These are phyloP conservation scores for Gnatocerus cornutus DNA, from an alignment of 2,888 invertebrate genomes.

Conservation along the genomic window DNA sequence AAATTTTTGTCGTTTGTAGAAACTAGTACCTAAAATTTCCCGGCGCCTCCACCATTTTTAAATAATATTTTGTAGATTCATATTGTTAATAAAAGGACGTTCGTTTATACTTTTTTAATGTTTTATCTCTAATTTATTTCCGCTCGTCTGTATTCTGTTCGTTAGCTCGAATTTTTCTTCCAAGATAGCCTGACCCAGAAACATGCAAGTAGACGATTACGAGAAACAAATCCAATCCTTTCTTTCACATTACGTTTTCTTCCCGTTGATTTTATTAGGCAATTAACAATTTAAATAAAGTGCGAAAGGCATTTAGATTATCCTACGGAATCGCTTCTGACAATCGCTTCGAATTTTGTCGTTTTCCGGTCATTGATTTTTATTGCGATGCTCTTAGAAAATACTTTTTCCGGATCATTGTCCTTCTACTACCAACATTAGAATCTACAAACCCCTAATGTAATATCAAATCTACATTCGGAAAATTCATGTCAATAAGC, in stretches of 20 bases:
- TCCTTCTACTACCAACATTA: neutral
- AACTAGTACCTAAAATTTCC: neutral
- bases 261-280: conserved; percentile 3
- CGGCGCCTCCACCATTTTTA: conserved; percentile 16
- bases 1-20: neutral
- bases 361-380: conserved; percentile 10
- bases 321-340: neutral
- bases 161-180: too few species aligned
- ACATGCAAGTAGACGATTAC: too few species aligned
- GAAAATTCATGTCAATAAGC: neutral
- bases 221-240: too few species aligned
- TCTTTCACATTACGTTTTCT: neutral
- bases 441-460: neutral
- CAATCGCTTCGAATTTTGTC: conserved; percentile 7
- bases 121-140: too few species aligned
- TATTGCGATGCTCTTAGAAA: neutral
- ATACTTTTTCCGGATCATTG: conserved; percentile 8
- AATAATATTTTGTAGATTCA: neutral
- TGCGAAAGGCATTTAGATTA: conserved; percentile 3
- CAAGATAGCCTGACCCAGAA: too few species aligned
- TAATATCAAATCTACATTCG: too few species aligned
- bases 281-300: conserved; percentile 7
- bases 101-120: too few species aligned
- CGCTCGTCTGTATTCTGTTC: too few species aligned
- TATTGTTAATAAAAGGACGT: too few species aligned